Evolutionary conservation across 2,888 invertebrate species (phyloP).

Genomic region (Hymenopus coronatus): DNA sequence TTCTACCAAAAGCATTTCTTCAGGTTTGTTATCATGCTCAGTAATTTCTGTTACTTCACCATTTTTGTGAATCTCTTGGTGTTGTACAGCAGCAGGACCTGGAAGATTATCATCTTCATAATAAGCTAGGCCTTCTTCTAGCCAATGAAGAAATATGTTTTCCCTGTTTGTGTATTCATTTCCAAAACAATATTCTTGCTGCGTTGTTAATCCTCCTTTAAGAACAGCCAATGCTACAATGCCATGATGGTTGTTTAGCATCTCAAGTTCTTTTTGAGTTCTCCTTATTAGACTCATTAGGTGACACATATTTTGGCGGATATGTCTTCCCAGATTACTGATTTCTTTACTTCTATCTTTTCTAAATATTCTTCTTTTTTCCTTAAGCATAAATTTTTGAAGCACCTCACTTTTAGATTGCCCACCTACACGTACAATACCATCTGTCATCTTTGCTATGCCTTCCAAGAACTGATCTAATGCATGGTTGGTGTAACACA

Average conservation of each 20-base stretch:
- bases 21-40: not conserved
- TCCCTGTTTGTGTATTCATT: too few relatives aligned
- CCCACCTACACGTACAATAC: conserved; percentile 67
- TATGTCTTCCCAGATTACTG: not conserved
- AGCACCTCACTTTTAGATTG: conserved; percentile 59
- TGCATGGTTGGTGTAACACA: conserved; percentile 84
- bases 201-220: not conserved
- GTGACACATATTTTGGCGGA: conserved; percentile 2
- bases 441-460: conserved; percentile 55
- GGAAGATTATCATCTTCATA: not conserved
- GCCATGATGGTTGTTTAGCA: conserved; percentile 44
- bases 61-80: not conserved
- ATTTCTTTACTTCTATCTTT: too few relatives aligned
- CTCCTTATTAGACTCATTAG: conserved; percentile 22
- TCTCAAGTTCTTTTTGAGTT: conserved; percentile 31
- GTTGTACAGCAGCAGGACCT: not conserved
- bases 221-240: conserved; percentile 33
- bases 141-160: not conserved
- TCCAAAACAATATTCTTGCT: not conserved
- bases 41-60: not conserved
- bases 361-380: conserved; percentile 11
- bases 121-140: conserved; percentile 9
- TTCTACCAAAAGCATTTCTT: not conserved
- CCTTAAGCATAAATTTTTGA: conserved; percentile 15
- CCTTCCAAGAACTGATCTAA: conserved; percentile 82